Evolutionary conservation across 2,888 invertebrate species (phyloP), one percentile per base, ranked within the genome.

Genomic region (Lasioglossum pauxillum): DNA sequence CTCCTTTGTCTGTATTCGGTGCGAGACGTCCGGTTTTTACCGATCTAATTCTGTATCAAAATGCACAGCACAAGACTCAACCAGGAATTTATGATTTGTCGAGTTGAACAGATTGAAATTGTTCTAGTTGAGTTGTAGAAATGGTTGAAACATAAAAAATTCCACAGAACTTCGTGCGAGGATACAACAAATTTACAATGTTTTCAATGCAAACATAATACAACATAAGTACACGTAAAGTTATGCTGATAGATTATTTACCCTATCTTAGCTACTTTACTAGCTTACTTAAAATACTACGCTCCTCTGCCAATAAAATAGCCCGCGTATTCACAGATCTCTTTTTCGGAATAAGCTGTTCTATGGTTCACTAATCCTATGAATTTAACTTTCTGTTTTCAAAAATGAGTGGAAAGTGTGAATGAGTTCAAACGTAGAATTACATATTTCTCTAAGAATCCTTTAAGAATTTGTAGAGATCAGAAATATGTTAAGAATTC

Each of bases 1-100:
- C 77, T 67, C 38, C 19, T 49, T 78, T 49, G n/a, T 31, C 38
- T 46, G 31, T 53, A 57, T 71, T 77, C 44, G 46, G 14, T 35
- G 67, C 38, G 19, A 27, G n/a, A 23, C 44, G 53, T 38, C 53
- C 23, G 69, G 12, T 46, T 67, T 60, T 31, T 44, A 46, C 46
- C 46, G 16, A 19, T 46, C 14, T 46, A 46, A 16, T 46, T 46
- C 44, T 44, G 44, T 44, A 12, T 44, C 19, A 49, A 19, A 49
- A 49, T 49, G 49, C 19, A 19, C 19, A 14, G 5, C 5, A 19
- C 46, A 49, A 49, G 19, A 5, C 46, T 19, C 5, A 2, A 5
- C 7, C 23, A 8, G 7, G 49, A 49, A 19, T 49, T 49, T 49
- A 53, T 3, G 53, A 53, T 53, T 23, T 23, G 23, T 53, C 23